Percentiles rank a stretch among this genome's conserved stretches.
These are phyloP conservation scores for Dreissena rostriformis DNA, from an alignment of 1,140 invertebrate species.

Conservation along the genomic window DNA sequence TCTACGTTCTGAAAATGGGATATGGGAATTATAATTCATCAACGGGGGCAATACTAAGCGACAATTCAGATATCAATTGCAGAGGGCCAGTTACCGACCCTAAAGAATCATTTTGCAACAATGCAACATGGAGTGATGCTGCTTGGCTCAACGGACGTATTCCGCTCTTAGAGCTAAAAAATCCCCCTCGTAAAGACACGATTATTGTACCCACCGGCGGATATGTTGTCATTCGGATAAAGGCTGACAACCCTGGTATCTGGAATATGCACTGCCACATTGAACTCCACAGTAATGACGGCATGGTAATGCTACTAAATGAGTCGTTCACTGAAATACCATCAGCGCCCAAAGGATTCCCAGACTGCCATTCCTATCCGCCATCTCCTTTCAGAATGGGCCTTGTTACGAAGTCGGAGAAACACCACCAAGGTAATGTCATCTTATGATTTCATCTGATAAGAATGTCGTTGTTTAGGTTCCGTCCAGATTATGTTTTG, in stretches of 20 bases:
- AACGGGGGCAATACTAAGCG: constrained; percentile 71
- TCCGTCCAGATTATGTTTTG: constrained; percentile 54
- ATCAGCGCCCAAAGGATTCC: constrained; percentile 62
- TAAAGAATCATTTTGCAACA: constrained; percentile 67
- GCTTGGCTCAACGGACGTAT: constrained; percentile 68
- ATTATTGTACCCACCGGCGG: constrained; percentile 87
- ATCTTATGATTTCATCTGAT: too few species aligned
- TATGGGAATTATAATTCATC: constrained; percentile 63
- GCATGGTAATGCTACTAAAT: constrained; percentile 75
- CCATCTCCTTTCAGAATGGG: too few species aligned
- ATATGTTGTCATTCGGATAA: constrained; percentile 87
- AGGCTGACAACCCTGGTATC: constrained; percentile 87
- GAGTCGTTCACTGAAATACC: constrained; percentile 66
- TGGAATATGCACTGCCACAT: constrained; percentile 79
- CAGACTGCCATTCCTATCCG: constrained; percentile 64
- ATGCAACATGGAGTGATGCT: constrained; percentile 67
- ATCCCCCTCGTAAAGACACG: constrained; percentile 87
- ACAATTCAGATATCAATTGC: constrained; percentile 70
- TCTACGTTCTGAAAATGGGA: constrained; percentile 86
- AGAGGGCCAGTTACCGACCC: constrained; percentile 17
- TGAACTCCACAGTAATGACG: constrained; percentile 69
- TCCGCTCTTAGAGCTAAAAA: constrained; percentile 79
- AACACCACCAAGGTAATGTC: too few species aligned
- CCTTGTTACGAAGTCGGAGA: too few species aligned
- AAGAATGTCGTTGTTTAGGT: too few species aligned